phyloP scores from a whole-genome alignment of 1,140 invertebrate species.

The Formica selysi region DNA sequence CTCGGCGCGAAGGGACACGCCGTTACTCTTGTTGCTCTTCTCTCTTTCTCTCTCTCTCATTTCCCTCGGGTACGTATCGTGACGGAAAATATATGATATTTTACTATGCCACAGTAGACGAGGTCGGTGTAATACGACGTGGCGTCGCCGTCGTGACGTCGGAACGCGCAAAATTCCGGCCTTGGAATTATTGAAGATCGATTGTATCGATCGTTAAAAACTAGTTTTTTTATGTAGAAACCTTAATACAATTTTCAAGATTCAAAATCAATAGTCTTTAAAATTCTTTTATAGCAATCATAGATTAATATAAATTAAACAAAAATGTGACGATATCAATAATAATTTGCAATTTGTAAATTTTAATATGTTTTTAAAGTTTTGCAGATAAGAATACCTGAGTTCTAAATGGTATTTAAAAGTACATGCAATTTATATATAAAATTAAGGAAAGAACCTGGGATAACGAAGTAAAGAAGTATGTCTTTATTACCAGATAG shows the following conservation, averaged over 20 bases:
- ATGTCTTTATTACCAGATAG: slow-evolving; percentile 75
- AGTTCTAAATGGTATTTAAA: neutral
- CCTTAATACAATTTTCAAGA: neutral
- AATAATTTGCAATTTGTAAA: neutral
- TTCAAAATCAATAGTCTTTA: neutral
- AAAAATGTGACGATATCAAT: neutral
- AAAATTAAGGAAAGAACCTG: neutral
- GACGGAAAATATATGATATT: slow-evolving; percentile 32
- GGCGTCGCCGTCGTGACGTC: neutral
- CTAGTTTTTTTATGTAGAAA: neutral
- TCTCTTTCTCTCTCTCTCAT: neutral
- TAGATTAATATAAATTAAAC: neutral
- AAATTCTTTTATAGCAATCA: neutral
- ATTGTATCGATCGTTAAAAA: neutral
- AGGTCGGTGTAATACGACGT: neutral
- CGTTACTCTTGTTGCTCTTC: slow-evolving; percentile 41
- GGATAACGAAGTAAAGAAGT: slow-evolving; percentile 62
- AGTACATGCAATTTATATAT: neutral
- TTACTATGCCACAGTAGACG: neutral
- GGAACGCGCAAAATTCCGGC: neutral
- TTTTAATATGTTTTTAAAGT: neutral
- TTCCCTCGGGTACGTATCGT: slow-evolving; percentile 17
- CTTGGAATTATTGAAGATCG: neutral
- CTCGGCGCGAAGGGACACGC: slow-evolving; percentile 26
- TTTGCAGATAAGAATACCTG: neutral